Conservation (phyloP, 2,888 invertebrate genomes). For the Parasteatoda lunata region DNA sequence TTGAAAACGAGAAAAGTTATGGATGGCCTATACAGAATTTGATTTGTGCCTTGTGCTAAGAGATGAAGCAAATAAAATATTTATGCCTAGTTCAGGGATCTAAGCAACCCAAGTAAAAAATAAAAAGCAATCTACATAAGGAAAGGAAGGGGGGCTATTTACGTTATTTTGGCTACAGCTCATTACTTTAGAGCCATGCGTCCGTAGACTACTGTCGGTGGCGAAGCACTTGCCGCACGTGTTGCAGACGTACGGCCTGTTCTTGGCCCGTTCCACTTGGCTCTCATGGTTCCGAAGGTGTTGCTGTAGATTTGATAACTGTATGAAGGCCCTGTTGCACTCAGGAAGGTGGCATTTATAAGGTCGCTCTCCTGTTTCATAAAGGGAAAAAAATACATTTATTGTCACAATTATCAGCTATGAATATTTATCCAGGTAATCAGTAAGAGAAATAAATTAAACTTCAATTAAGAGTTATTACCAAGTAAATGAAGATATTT, state of each 20-base stretch:
- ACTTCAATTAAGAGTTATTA: too few species aligned
- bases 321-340: conserved; percentile 96
- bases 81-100: too few species aligned
- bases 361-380: conserved; percentile 90
- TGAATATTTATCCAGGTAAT: too few species aligned
- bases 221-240: conserved; percentile 98
- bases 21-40: too few species aligned
- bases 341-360: conserved; percentile 97
- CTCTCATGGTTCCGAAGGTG: conserved; percentile 97
- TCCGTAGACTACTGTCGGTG: conserved; percentile 94
- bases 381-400: not conserved
- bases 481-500: too few species aligned
- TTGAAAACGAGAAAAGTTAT: too few species aligned
- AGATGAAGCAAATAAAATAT: too few species aligned
- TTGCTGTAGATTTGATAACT: conserved; percentile 95
- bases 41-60: too few species aligned
- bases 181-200: conserved; percentile 95
- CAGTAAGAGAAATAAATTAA: too few species aligned
- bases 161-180: conserved; percentile 68
- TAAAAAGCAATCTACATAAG: conserved; percentile 9
- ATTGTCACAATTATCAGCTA: too few species aligned
- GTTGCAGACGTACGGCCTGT: conserved; percentile 95
- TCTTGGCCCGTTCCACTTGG: conserved; percentile 94
- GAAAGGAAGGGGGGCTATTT: conserved; percentile 4
- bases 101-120: not conserved